Evolutionary conservation across 2,797 vertebrate species (phyloP), one percentile per base, ranked within the genome.

Genomic region (Phoxinus dragarum): DNA sequence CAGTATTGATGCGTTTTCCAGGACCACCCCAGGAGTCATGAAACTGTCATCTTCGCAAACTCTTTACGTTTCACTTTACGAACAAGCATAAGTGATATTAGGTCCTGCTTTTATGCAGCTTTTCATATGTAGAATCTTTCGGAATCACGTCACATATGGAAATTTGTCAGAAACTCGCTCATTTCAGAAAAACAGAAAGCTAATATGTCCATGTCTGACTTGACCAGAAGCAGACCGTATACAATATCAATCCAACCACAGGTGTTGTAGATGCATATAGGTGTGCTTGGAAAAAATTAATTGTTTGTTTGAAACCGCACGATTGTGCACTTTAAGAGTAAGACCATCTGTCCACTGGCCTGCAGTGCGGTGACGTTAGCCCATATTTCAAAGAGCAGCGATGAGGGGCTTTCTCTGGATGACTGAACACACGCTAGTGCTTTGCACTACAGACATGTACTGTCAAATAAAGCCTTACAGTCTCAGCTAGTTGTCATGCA

Each of bases 351-450:
- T 89, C 59, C 61, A 83, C 88, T 91, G 89, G 91, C 91, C 66
- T 80, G 40, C 81, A 78, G 69, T 38, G 19, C 73, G 54, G 85
- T 93, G 90, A 94, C 92, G 93, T 94, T 92, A 93, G 87, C 90
- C 90, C 88, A 84, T 92, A 91, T 92, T 89, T 94, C 90, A 72
- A 73, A 88, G 80, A 88, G 86, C 89, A 89, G 76, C 88, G 91
- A 93, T 85, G 84, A 82, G 83, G 85, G 90, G 84, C 90, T 83
- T 49, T 84, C 59, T 84, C 59, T 86, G 27, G 19, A 47, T 79
- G 76, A 88, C 81, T 75, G 38, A 81, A 64, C 71, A 78, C 52
- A 80, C 19, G n/a, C 71, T 40, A 44, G 75, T 52, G 19, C 27
- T 80, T 80, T 68, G 83, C 31, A 11, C 40, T 68, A 36, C 31